These are phyloP conservation scores for Melanotaenia pygmaea DNA, from an alignment of 2,797 vertebrate species.

Conservation along the genomic window DNA sequence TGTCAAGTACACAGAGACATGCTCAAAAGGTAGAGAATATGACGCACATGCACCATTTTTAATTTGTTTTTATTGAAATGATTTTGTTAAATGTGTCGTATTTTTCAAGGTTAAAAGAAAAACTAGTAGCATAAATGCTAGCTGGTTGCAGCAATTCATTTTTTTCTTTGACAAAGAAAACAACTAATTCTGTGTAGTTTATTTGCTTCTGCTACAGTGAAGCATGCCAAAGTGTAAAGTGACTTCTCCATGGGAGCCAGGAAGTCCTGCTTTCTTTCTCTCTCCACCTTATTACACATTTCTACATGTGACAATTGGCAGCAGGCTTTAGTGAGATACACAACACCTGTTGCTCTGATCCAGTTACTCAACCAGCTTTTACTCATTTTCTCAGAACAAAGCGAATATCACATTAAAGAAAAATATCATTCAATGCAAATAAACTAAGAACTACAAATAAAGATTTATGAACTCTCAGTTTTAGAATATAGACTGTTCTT, in stretches of 20 bases:
- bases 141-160: too few species aligned
- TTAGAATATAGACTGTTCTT: not conserved
- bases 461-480: not conserved
- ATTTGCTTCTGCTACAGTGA: slow-evolving; percentile 11
- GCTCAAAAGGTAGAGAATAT: not conserved
- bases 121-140: too few species aligned
- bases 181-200: slow-evolving; percentile 6
- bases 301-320: slow-evolving; percentile 64
- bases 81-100: not conserved
- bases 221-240: slow-evolving; percentile 34
- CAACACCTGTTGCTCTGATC: slow-evolving; percentile 72
- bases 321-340: slow-evolving; percentile 57
- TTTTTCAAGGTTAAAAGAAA: too few species aligned
- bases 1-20: not conserved
- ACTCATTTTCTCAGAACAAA: slow-evolving; percentile 42
- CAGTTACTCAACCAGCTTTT: slow-evolving; percentile 70
- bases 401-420: not conserved
- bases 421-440: not conserved
- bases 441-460: not conserved
- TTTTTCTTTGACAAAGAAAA: slow-evolving; percentile 1
- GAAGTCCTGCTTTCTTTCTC: slow-evolving; percentile 43
- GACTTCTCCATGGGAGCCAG: slow-evolving; percentile 37
- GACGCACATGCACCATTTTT: not conserved
- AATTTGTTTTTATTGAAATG: not conserved
- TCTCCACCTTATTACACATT: slow-evolving; percentile 57